phyloP scores from a whole-genome alignment of 37 sponge, comb jelly and placozoan species.

The Beroe ovata region DNA sequence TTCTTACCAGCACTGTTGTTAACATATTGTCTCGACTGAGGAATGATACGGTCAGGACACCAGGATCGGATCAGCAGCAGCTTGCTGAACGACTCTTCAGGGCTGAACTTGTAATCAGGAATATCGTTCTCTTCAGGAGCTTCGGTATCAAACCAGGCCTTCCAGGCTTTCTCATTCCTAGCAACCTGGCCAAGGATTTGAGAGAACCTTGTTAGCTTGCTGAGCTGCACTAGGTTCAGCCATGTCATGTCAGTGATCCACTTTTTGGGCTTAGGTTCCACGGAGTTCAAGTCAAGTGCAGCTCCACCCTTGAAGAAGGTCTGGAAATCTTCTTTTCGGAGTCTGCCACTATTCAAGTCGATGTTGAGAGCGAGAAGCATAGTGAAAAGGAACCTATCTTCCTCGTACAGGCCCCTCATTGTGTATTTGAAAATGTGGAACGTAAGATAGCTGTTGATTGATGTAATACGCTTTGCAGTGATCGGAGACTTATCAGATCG shows the following conservation, averaged over 20 bases:
- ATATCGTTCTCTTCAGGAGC: conserved; percentile 91
- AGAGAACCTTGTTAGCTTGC: conserved; percentile 94
- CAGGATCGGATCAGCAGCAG: conserved; percentile 92
- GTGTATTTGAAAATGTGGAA: conserved; percentile 91
- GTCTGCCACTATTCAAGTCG: conserved; percentile 89
- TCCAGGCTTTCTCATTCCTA: conserved; percentile 97
- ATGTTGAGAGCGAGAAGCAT: conserved; percentile 95
- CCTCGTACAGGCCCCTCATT: conserved; percentile 91
- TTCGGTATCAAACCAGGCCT: conserved; percentile 95
- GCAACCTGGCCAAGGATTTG: conserved; percentile 87
- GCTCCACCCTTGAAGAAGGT: conserved; percentile 99
- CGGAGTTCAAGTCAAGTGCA: conserved; percentile 97
- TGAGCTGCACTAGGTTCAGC: conserved; percentile 97
- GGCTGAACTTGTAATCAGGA: conserved; percentile 92
- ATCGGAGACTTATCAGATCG: conserved; percentile 97
- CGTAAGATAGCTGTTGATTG: conserved; percentile 90
- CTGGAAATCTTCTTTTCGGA: conserved; percentile 91
- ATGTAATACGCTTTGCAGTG: conserved; percentile 91
- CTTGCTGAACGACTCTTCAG: conserved; percentile 92
- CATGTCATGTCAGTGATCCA: conserved; percentile 99
- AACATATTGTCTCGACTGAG: conserved; percentile 94
- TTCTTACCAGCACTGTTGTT: conserved; percentile 88
- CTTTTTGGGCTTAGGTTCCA: conserved; percentile 84
- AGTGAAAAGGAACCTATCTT: conserved; percentile 97
- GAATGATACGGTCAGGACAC: conserved; percentile 95